These are phyloP conservation scores for Halictus ligatus DNA, from an alignment of 2,888 invertebrate species.

Conservation along the genomic window DNA sequence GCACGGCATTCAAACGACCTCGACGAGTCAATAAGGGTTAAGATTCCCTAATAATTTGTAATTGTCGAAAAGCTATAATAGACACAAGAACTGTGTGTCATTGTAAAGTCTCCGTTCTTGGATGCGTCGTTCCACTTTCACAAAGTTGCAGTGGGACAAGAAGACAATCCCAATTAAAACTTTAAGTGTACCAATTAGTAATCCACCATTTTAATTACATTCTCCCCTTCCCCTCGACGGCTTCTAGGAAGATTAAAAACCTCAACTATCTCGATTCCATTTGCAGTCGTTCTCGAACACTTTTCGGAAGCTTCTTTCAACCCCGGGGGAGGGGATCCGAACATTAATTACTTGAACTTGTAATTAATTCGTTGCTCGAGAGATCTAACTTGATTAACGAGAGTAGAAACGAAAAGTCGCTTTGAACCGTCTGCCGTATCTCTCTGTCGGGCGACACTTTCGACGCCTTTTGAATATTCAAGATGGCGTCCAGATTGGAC, in stretches of 20 bases:
- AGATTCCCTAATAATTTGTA: background rate
- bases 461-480: background rate
- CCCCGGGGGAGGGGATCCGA: background rate
- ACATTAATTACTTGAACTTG: background rate
- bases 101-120: background rate
- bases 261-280: background rate
- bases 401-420: background rate
- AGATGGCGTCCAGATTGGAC: background rate
- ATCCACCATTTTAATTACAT: constrained; percentile 2
- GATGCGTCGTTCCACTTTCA: background rate
- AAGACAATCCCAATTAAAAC: constrained; percentile 8
- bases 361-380: background rate
- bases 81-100: background rate
- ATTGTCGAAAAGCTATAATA: background rate
- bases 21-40: too few relatives aligned
- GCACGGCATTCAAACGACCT: too few relatives aligned
- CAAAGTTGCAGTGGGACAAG: background rate
- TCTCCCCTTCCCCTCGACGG: background rate
- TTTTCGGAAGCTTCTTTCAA: background rate
- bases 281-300: background rate
- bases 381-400: background rate
- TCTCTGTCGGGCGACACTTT: background rate
- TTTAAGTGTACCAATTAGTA: background rate
- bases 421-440: background rate
- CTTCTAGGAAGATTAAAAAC: background rate